Conservation (phyloP, 1,140 invertebrate genomes). For the Diprion similis region DNA sequence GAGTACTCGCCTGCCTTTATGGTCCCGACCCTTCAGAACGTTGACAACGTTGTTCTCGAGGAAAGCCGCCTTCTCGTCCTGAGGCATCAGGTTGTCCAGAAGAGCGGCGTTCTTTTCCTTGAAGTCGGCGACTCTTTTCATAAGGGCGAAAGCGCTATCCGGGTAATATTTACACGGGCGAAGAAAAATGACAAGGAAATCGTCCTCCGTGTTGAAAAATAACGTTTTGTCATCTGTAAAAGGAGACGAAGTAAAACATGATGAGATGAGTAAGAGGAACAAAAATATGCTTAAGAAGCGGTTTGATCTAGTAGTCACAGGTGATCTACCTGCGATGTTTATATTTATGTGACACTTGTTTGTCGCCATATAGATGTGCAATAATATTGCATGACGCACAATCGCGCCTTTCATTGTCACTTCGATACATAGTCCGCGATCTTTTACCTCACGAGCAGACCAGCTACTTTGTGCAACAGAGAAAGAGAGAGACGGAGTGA, state of each 20-base stretch:
- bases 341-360: not conserved
- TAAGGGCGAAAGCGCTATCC: conserved; percentile 76
- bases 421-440: no score
- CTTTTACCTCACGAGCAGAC: no score
- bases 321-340: not conserved
- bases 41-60: conserved; percentile 76
- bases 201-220: conserved; percentile 74
- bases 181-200: conserved; percentile 76
- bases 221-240: conserved; percentile 65
- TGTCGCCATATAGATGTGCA: no score
- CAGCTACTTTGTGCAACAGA: no score
- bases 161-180: conserved; percentile 83
- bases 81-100: conserved; percentile 69
- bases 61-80: conserved; percentile 70
- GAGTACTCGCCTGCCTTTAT: conserved; percentile 70
- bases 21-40: conserved; percentile 73
- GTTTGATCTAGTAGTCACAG: not conserved
- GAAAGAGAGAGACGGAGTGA: no score
- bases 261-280: not conserved
- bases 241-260: not conserved
- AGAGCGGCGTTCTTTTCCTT: conserved; percentile 72
- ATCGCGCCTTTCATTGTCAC: no score
- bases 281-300: not conserved
- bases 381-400: no score
- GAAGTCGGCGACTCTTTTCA: conserved; percentile 77